Conservation (phyloP, 2,797 vertebrate genomes). For the Anabas testudineus region DNA sequence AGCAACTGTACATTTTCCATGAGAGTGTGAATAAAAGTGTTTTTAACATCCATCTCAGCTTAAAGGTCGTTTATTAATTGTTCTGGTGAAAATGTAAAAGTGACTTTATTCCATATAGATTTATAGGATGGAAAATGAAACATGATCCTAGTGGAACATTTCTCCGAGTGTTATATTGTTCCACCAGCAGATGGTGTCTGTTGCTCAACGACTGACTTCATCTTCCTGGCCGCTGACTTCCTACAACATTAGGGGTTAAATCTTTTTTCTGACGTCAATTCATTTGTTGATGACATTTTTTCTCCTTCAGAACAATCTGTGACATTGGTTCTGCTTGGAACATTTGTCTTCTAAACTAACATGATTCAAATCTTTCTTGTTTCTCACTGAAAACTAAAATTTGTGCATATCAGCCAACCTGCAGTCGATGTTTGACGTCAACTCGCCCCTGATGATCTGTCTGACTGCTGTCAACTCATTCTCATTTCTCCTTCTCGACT, state of each 20-base stretch:
- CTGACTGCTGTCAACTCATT: conserved; percentile 14
- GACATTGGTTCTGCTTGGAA: background rate
- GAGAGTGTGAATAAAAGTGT: conserved; percentile 56
- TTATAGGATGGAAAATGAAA: background rate
- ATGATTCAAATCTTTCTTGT: background rate
- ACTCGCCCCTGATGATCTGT: conserved; percentile 4
- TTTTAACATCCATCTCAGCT: conserved; percentile 43
- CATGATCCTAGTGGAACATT: too few relatives aligned
- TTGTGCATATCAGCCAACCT: background rate
- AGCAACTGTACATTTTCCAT: conserved; percentile 50
- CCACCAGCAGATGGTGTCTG: conserved; percentile 87
- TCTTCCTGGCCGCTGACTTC: background rate
- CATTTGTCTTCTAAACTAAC: conserved; percentile 2
- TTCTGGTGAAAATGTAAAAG: background rate
- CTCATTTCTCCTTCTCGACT: background rate
- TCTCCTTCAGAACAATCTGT: conserved; percentile 28
- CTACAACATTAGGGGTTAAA: conserved; percentile 25
- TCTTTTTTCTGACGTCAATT: conserved; percentile 47
- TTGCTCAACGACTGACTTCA: conserved; percentile 53
- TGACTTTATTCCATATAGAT: background rate
- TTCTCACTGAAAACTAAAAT: background rate
- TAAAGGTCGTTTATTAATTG: conserved; percentile 7
- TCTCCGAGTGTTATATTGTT: conserved; percentile 55
- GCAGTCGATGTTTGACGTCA: background rate
- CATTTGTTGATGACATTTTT: conserved; percentile 30